Percentiles rank a stretch among this genome's conserved stretches.
Conservation (phyloP, 2,888 invertebrate species). For the Trichogramma evanescens region DNA sequence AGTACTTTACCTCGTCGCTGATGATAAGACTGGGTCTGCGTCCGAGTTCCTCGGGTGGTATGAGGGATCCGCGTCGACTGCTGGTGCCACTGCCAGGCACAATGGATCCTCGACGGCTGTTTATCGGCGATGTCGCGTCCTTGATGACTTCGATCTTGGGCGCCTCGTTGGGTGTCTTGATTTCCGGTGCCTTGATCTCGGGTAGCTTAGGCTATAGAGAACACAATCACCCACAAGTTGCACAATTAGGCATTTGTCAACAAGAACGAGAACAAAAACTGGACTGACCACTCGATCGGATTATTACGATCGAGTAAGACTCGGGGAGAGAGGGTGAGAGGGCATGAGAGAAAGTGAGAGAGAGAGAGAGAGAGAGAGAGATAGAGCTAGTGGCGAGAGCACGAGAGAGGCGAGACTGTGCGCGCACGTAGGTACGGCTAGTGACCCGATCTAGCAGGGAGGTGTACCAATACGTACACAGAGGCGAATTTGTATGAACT, state of each 20-base stretch:
- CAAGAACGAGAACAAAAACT: too few species aligned
- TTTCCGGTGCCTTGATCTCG: constrained; percentile 58
- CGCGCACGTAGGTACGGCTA: constrained; percentile 15
- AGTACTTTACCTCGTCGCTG: constrained; percentile 79
- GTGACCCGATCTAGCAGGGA: constrained; percentile 26
- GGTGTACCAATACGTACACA: not conserved
- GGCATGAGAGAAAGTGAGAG: not conserved
- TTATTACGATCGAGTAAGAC: not conserved
- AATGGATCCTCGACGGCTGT: constrained; percentile 68
- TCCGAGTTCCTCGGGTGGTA: constrained; percentile 81
- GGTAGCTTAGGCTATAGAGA: constrained; percentile 44
- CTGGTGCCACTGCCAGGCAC: constrained; percentile 59
- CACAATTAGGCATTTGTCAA: too few species aligned
- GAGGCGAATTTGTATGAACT: not conserved
- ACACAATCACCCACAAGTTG: not conserved
- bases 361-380: constrained; percentile 17
- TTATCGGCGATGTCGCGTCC: constrained; percentile 63
- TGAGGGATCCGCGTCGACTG: constrained; percentile 76
- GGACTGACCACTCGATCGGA: too few species aligned
- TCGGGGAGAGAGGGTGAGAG: not conserved
- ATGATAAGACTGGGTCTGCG: constrained; percentile 85
- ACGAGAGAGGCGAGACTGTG: constrained; percentile 23
- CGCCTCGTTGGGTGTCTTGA: constrained; percentile 57
- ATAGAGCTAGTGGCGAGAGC: constrained; percentile 13
- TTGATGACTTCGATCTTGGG: constrained; percentile 84